Evolutionary conservation across 2,113 vertebrate genomes (phyloP).

Genomic region (Aegotheles bennettii): DNA sequence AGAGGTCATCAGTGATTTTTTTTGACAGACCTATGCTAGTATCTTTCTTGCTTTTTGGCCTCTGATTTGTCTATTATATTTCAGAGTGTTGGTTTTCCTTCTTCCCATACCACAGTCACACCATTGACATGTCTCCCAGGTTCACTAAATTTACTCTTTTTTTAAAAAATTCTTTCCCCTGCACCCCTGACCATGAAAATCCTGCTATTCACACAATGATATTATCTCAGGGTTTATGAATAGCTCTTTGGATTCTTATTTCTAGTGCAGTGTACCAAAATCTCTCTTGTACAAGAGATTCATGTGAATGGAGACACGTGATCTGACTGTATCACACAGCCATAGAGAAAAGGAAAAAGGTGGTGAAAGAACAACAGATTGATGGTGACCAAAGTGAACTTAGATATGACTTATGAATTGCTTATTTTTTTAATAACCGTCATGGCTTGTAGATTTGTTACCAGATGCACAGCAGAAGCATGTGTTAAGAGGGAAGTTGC

Average conservation of each 20-base stretch:
- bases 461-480: background rate
- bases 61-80: background rate
- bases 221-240: background rate
- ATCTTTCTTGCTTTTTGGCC: background rate
- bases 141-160: background rate
- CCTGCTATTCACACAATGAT: background rate
- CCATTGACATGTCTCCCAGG: background rate
- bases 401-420: background rate
- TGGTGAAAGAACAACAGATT: background rate
- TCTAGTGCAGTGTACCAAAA: background rate
- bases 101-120: background rate
- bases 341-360: background rate
- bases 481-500: background rate
- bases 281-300: background rate
- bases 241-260: background rate
- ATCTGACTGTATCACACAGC: background rate
- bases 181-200: background rate
- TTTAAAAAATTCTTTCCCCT: too few relatives aligned
- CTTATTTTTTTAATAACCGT: background rate
- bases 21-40: background rate
- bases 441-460: background rate
- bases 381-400: background rate
- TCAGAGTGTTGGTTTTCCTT: background rate
- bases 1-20: background rate
- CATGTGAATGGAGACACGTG: background rate